Percentiles rank a stretch among this genome's conserved stretches.
Conservation (phyloP, 2,797 vertebrate species). For the Natrix natrix region DNA sequence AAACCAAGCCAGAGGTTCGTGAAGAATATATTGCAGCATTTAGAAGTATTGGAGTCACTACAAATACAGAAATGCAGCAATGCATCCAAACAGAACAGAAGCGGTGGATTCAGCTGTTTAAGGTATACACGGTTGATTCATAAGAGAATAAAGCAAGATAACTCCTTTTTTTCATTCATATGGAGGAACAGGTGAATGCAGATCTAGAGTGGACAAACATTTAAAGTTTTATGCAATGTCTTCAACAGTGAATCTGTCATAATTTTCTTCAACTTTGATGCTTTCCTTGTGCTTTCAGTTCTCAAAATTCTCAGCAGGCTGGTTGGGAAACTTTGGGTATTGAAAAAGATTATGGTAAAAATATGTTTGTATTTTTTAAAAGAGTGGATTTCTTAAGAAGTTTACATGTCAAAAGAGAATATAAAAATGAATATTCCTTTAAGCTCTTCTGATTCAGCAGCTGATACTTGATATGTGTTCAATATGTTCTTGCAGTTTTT, state of each 20-base stretch:
- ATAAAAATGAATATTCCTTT: neutral
- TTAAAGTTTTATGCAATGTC: neutral
- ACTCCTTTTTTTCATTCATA: neutral
- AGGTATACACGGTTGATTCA: slow-evolving; percentile 72
- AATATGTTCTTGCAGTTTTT: neutral
- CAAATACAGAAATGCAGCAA: slow-evolving; percentile 85
- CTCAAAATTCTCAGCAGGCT: neutral
- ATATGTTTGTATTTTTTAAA: neutral
- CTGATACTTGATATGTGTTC: neutral
- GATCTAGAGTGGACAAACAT: neutral
- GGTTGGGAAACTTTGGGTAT: neutral
- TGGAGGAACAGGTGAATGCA: neutral
- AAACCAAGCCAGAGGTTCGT: slow-evolving; percentile 93
- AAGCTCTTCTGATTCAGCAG: neutral
- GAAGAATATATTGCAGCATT: slow-evolving; percentile 93
- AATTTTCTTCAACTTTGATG: neutral
- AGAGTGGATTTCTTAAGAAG: neutral
- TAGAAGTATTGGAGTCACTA: slow-evolving; percentile 88
- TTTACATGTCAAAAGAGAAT: neutral
- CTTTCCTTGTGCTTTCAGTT: neutral
- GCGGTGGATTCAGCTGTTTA: slow-evolving; percentile 96
- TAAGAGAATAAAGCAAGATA: neutral
- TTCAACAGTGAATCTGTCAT: neutral
- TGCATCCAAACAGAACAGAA: slow-evolving; percentile 92
- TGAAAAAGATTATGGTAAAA: neutral